Conservation (phyloP, 1,140 invertebrate species). For the Panagrolaimus sp. region DNA sequence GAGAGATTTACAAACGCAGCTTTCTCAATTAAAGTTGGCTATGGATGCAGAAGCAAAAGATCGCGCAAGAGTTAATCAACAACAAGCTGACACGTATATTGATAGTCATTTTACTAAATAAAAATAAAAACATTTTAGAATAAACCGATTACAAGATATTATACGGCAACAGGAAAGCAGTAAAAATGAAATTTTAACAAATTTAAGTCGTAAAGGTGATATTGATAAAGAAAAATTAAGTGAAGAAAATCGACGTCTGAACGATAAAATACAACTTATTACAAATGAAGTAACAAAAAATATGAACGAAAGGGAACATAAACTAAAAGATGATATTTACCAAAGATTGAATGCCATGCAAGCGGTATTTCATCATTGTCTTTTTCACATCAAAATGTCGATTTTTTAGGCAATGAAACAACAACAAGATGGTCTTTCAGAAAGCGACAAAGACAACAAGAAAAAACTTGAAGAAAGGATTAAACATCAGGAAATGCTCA, state of each 20-base stretch:
- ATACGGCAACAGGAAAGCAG: constrained; percentile 47
- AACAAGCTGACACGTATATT: constrained; percentile 5
- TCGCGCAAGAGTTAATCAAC: constrained; percentile 22
- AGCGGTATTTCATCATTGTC: too few relatives aligned
- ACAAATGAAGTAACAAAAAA: not conserved
- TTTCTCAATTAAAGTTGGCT: constrained; percentile 44
- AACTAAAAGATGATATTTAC: constrained; percentile 9
- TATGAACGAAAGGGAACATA: constrained; percentile 14
- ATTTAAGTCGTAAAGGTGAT: constrained; percentile 40
- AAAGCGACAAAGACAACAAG: not conserved
- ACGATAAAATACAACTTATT: constrained; percentile 38
- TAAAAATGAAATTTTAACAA: constrained; percentile 42
- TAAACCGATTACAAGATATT: constrained; percentile 43
- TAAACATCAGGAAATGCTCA: not conserved
- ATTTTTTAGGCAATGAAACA: constrained; percentile 14
- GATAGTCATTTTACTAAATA: not conserved
- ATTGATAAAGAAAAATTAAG: constrained; percentile 42
- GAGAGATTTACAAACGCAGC: constrained; percentile 43
- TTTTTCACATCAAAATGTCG: not conserved
- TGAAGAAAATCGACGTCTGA: constrained; percentile 45
- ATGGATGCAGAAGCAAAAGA: constrained; percentile 41
- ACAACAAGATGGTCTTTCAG: not conserved
- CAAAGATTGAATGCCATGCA: constrained; percentile 10
- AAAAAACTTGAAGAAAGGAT: constrained; percentile 1
- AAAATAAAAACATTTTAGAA: constrained; percentile 31